Conservation (phyloP, 2,113 vertebrate genomes). For the Sminthopsis crassicaudata region DNA sequence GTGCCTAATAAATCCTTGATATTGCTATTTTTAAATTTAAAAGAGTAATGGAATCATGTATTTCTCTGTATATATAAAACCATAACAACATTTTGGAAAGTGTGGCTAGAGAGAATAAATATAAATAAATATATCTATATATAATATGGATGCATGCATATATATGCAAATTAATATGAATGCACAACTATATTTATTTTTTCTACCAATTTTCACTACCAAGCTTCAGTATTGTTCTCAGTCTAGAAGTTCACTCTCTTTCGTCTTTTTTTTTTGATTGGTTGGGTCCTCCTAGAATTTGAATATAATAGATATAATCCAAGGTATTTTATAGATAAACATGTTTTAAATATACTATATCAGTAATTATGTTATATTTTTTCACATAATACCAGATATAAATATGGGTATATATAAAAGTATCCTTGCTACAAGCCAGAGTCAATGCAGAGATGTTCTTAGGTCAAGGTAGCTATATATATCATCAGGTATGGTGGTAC, state of each 20-base stretch:
- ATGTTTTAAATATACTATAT: background rate
- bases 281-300: too few relatives aligned
- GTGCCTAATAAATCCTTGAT: too few relatives aligned
- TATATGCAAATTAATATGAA: too few relatives aligned
- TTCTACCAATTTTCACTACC: too few relatives aligned
- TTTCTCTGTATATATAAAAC: background rate
- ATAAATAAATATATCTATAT: background rate
- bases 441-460: slow-evolving; percentile 1
- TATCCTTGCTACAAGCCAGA: background rate
- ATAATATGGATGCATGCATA: background rate
- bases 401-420: background rate
- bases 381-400: background rate
- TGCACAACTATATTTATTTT: too few relatives aligned
- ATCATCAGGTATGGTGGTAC: slow-evolving; percentile 53
- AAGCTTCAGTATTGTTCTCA: too few relatives aligned
- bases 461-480: slow-evolving; percentile 65
- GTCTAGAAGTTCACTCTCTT: too few relatives aligned
- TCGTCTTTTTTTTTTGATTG: too few relatives aligned
- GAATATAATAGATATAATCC: background rate
- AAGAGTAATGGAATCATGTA: background rate
- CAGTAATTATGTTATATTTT: background rate
- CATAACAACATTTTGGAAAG: slow-evolving; percentile 21
- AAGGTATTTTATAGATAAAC: too few relatives aligned
- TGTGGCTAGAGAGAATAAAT: background rate
- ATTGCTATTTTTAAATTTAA: too few relatives aligned